Base-by-base conservation (phyloP, 1,140 invertebrate genomes). In the Temnothorax nylanderi region DNA sequence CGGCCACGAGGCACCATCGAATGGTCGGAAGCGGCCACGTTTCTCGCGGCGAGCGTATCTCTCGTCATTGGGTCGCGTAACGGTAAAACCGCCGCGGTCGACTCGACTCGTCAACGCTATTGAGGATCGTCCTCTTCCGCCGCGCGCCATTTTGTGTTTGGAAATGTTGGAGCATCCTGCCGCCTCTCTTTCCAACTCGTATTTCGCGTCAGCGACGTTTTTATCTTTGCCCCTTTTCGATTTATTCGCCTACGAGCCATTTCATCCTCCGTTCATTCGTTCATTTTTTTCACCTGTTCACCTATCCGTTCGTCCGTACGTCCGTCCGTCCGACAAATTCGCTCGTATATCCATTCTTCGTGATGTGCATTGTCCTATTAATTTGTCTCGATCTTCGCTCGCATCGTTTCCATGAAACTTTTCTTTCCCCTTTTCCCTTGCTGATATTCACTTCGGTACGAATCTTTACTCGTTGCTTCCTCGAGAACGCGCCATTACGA, bases 11-110 rank as follows among this genome's bases (percentile, higher is more conserved):
- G 47, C 32, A 16, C 11, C 47, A 16, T 78, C 88, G 72, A 85
- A 80, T 71, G 58, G 80, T 60, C 26, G 10, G 49, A 71, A 71
- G 34, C 84, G 21, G 51, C 77, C 49, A 82, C 49, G 72, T 76
- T 77, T 85, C 32, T 65, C 72, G 58, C 13, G 74, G 87, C 78
- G 87, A 93, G 94, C 94, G 92, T 94, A 93, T 92, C 56, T 93
- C 58, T 92, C 93, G 92, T 92, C 91, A 93, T 93, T 94, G 94
- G 94, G 94, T 95, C 94, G 92, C 87, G 88, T 95, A 95, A 95
- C 95, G 94, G 94, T 94, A 95, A 90, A 91, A 88, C 32, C 80
- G 86, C 81, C 88, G 86, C 88, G 86, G 87, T 92, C 80, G 80
- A 81, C 77, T 86, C 74, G 90, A 90, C 84, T 92, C 74, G 78